Conservation (phyloP, 1,140 invertebrate genomes). For the Ruditapes philippinarum region DNA sequence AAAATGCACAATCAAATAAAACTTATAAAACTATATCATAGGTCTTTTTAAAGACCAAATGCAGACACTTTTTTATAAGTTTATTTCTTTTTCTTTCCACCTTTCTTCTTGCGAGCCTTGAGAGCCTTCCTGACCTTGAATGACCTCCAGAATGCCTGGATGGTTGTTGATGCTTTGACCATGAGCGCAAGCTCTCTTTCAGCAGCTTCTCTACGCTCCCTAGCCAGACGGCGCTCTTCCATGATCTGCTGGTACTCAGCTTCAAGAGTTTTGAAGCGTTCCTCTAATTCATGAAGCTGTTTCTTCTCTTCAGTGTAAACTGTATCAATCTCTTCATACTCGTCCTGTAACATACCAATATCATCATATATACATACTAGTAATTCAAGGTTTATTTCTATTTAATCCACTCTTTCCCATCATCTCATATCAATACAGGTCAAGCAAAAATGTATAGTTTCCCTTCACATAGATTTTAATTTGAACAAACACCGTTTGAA, state of each 20-base stretch:
- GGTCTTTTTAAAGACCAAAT: too few species aligned
- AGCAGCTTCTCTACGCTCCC: slow-evolving; percentile 83
- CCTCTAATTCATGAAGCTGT: slow-evolving; percentile 85
- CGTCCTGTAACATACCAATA: slow-evolving; percentile 74
- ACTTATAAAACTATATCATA: too few species aligned
- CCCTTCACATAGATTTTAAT: too few species aligned
- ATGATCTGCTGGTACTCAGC: slow-evolving; percentile 85
- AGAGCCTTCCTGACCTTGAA: slow-evolving; percentile 86
- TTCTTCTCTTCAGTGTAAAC: slow-evolving; percentile 86
- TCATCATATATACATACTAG: too few species aligned
- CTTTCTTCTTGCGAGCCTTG: slow-evolving; percentile 85
- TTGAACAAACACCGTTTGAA: too few species aligned
- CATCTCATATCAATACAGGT: too few species aligned
- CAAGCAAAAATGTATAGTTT: too few species aligned
- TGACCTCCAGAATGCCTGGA: slow-evolving; percentile 87
- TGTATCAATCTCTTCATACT: slow-evolving; percentile 85
- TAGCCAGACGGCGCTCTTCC: slow-evolving; percentile 82
- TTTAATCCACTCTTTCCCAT: too few species aligned
- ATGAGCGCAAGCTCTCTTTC: slow-evolving; percentile 83
- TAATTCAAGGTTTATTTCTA: too few species aligned
- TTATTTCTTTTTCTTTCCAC: slow-evolving; percentile 80
- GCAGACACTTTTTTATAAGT: too few species aligned
- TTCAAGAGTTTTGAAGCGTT: slow-evolving; percentile 85
- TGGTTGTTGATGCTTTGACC: slow-evolving; percentile 85
- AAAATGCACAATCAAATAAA: too few species aligned